phyloP scores from a whole-genome alignment of 2,888 invertebrate species.

The Sarcophaga caerulescens region DNA sequence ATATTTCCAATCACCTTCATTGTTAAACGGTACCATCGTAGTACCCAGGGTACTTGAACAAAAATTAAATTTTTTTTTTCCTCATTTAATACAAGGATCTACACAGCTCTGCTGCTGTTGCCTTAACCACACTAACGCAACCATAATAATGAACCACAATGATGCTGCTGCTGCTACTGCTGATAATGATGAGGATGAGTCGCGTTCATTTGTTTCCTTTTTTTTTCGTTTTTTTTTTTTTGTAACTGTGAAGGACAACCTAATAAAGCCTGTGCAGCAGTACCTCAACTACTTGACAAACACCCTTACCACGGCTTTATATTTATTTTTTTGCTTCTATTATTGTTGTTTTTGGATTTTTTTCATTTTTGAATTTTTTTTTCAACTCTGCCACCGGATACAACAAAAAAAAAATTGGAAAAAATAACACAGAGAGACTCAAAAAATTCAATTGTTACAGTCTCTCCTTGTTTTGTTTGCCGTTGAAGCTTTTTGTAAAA shows the following conservation, averaged over 20 bases:
- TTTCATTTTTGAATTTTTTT: no score
- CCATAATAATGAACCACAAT: no score
- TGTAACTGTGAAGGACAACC: no score
- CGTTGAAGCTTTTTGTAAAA: slow-evolving; percentile 64
- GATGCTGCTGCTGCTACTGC: neutral
- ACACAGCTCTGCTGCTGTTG: slow-evolving; percentile 2
- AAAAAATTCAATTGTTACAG: slow-evolving; percentile 63
- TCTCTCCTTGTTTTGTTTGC: slow-evolving; percentile 14
- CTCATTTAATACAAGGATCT: no score
- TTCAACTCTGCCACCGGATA: slow-evolving; percentile 32
- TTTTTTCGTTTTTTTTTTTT: no score
- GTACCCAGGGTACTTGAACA: no score
- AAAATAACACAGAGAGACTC: slow-evolving; percentile 54
- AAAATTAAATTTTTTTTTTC: no score
- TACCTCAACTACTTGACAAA: slow-evolving; percentile 61
- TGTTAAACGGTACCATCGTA: slow-evolving; percentile 31
- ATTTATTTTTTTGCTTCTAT: no score
- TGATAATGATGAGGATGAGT: slow-evolving; percentile 3
- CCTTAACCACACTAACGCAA: no score
- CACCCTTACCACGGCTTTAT: slow-evolving; percentile 52
- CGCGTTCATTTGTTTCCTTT: slow-evolving; percentile 25
- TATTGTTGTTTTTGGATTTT: no score
- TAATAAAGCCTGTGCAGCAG: no score
- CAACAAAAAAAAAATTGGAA: slow-evolving; percentile 44
- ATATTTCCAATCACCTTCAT: slow-evolving; percentile 67